Evolutionary conservation across 2,113 vertebrate genomes (phyloP), one percentile per base, ranked within the genome.

Genomic region (Dasyornis broadbenti): DNA sequence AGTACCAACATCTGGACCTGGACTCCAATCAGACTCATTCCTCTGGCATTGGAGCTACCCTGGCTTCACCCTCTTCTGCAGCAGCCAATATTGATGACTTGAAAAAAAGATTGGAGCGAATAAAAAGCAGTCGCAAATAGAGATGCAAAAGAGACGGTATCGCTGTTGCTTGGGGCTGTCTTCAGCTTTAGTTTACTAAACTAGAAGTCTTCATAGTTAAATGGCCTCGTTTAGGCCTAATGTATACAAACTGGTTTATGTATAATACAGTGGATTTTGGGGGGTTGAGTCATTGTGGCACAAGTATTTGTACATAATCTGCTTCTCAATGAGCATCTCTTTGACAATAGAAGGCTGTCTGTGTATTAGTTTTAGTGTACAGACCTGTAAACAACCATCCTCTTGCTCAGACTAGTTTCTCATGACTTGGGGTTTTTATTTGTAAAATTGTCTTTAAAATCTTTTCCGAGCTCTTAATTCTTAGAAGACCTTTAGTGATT

Each of bases 71-170:
- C 24, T 98, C 98, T 31, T 96, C 97, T 82, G 47, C 97, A 94
- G 96, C 98, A 5, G 94, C 99, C 87, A 99, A 99, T 97, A 99
- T 99, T n/a, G 99, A 99, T 75, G 99, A 99, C 98, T 98, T 99
- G 98, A 99, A 99, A 98, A 99, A 99, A 94, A 98, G 99, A 97
- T 98, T 99, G 98, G 99, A 99, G 98, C 98, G 98, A 97, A 99
- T 99, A 97, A 99, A 99, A 98, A 99, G 99, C 98, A 99, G 99
- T 97, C 98, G 99, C 96, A 99, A 99, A 97, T 99, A 98, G 97
- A 96, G 90, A 92, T 91, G 94, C 57, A 5, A 87, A 76, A 94
- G 87, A 77, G 78, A 76, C 50, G 31, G 94, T 72, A 30, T 93
- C 30, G 33, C 77, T 81, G 26, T 66, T 93, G 86, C 95, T 96